Evolutionary conservation across 2,888 invertebrate species (phyloP).

Genomic region (Hypena proboscidalis): DNA sequence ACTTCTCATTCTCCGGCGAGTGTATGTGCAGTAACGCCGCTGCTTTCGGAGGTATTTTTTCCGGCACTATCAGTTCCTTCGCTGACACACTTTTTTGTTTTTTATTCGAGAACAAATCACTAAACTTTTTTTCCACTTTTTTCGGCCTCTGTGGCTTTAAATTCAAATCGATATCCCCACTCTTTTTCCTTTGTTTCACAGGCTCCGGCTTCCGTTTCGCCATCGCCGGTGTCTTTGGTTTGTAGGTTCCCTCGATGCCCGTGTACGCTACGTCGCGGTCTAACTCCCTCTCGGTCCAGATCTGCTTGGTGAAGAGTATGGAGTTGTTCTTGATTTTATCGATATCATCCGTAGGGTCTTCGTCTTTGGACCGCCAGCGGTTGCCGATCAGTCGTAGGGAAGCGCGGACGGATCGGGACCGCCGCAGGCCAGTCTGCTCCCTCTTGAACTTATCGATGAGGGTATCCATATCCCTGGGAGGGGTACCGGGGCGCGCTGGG

Average conservation of each 20-base stretch:
- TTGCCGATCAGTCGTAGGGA: constrained; percentile 88
- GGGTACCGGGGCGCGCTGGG: constrained; percentile 69
- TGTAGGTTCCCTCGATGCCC: constrained; percentile 79
- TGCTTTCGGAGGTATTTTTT: constrained; percentile 86
- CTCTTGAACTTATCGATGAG: constrained; percentile 81
- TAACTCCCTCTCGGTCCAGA: constrained; percentile 77
- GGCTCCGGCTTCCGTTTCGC: constrained; percentile 71
- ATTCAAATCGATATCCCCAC: constrained; percentile 75
- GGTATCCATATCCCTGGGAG: constrained; percentile 81
- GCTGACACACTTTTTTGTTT: constrained; percentile 75
- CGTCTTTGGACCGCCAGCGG: constrained; percentile 84
- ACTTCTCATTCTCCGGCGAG: constrained; percentile 67
- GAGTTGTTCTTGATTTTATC: constrained; percentile 69
- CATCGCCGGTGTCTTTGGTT: constrained; percentile 78
- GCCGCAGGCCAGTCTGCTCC: constrained; percentile 83
- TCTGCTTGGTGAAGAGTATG: constrained; percentile 68
- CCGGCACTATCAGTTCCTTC: constrained; percentile 77
- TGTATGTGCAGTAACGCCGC: constrained; percentile 86
- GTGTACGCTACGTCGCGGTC: constrained; percentile 74
- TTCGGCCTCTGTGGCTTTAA: constrained; percentile 69
- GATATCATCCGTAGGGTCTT: constrained; percentile 63
- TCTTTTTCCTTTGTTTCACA: constrained; percentile 66
- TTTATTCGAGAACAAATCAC: constrained; percentile 78
- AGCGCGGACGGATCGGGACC: constrained; percentile 89
- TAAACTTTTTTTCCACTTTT: constrained; percentile 79